Percentiles rank a stretch among this genome's conserved stretches.
phyloP scores from a whole-genome alignment of 2,113 vertebrate genomes.

The Leptosomus discolor region DNA sequence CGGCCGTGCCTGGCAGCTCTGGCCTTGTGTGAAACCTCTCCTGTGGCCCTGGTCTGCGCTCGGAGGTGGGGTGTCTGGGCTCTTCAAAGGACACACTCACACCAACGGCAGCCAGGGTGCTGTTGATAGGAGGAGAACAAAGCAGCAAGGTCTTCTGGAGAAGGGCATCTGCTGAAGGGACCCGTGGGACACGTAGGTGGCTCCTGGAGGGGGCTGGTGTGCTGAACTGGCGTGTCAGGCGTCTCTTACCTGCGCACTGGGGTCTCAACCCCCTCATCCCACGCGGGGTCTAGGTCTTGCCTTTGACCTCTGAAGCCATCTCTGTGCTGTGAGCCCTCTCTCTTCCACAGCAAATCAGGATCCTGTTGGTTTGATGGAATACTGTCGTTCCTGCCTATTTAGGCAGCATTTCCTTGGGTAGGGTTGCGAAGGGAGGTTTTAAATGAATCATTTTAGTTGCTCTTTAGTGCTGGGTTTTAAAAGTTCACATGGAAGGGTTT shows the following conservation, averaged over 20 bases:
- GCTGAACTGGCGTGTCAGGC: neutral
- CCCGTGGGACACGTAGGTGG: fast-evolving
- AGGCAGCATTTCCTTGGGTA: neutral
- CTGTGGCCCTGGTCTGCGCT: neutral
- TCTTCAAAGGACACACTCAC: neutral
- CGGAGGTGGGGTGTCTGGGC: neutral
- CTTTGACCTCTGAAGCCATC: neutral
- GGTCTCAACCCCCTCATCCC: neutral
- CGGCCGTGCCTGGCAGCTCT: fast-evolving
- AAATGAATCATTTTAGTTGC: neutral
- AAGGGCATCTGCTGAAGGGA: neutral
- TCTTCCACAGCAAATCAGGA: neutral
- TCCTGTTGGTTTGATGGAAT: neutral
- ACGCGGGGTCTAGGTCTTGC: neutral
- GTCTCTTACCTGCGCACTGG: neutral
- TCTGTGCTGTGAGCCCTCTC: neutral
- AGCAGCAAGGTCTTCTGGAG: neutral
- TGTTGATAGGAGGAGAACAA: neutral
- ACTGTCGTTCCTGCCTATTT: neutral
- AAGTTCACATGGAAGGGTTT: neutral
- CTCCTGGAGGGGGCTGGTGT: neutral
- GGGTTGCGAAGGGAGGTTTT: neutral
- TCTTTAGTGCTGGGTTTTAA: neutral
- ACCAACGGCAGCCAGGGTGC: neutral
- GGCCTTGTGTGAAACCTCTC: neutral